Evolutionary conservation across 2,113 vertebrate genomes (phyloP).

Genomic region (Ophiodon elongatus): DNA sequence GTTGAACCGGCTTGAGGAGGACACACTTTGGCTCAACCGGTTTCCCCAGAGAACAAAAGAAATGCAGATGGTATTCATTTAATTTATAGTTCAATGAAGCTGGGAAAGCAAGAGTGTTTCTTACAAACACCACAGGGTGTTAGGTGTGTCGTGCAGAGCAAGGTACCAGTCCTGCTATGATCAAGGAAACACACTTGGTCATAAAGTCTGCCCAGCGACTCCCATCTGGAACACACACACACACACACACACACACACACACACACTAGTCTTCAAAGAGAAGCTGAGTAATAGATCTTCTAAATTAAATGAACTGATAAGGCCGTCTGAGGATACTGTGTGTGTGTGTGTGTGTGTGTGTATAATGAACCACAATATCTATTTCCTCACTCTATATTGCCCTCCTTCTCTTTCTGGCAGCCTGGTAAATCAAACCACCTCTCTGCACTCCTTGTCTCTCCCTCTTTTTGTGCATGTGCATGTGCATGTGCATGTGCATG

Average conservation of each 20-base stretch:
- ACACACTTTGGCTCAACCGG: constrained; percentile 11
- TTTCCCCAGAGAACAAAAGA: constrained; percentile 22
- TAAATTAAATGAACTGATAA: constrained; percentile 41
- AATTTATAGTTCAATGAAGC: constrained; percentile 25
- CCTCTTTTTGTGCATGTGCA: constrained; percentile 30
- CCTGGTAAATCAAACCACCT: constrained; percentile 63
- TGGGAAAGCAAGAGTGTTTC: background rate
- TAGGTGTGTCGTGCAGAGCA: constrained; percentile 12
- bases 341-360: constrained; percentile 1
- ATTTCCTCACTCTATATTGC: constrained; percentile 59
- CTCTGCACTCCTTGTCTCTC: constrained; percentile 52
- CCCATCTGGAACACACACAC: constrained; percentile 22
- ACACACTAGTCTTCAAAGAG: constrained; percentile 35
- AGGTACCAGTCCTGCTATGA: constrained; percentile 25
- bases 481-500: too few relatives aligned
- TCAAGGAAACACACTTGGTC: constrained; percentile 61
- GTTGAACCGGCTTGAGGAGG: constrained; percentile 47
- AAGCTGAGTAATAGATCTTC: constrained; percentile 40
- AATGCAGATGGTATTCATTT: background rate
- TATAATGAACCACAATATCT: constrained; percentile 48
- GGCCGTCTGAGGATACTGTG: background rate
- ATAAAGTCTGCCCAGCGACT: constrained; percentile 32
- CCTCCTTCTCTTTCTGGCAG: constrained; percentile 54
- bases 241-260: constrained; percentile 16
- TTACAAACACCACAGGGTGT: constrained; percentile 26